A percentile compares a stretch with the other conserved stretches of the same genome.
These are phyloP conservation scores for Holacanthus passer DNA, from an alignment of 2,113 vertebrate species.

Conservation along the genomic window DNA sequence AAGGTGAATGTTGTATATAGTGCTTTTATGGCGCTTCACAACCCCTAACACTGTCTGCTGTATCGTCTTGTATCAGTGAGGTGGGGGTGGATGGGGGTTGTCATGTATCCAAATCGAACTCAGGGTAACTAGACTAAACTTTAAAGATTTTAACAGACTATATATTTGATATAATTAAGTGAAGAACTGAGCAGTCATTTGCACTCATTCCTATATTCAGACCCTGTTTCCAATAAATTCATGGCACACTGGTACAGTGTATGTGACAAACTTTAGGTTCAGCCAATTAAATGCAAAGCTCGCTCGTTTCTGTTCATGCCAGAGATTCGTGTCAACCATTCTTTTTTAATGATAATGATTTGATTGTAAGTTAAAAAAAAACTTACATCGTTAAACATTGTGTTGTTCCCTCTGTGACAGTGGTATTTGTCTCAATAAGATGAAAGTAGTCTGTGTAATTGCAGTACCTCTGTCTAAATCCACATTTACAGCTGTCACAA, in stretches of 20 bases:
- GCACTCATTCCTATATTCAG: conserved; percentile 29
- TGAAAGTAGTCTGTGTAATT: conserved; percentile 52
- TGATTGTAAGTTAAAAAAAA: conserved; percentile 38
- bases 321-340: conserved; percentile 51
- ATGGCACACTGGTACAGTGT: conserved; percentile 34
- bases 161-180: conserved; percentile 60
- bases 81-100: not conserved
- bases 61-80: conserved; percentile 10
- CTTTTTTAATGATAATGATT: conserved; percentile 71
- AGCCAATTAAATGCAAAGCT: conserved; percentile 67
- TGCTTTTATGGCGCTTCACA: conserved; percentile 5
- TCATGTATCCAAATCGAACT: not conserved
- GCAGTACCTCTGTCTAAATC: conserved; percentile 47
- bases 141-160: conserved; percentile 30
- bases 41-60: not conserved
- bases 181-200: conserved; percentile 36
- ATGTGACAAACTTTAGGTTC: conserved; percentile 57
- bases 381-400: conserved; percentile 27
- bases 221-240: conserved; percentile 30
- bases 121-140: conserved; percentile 34
- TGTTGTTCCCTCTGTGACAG: conserved; percentile 20
- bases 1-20: not conserved
- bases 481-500: conserved; percentile 53
- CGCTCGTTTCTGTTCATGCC: conserved; percentile 43
- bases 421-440: conserved; percentile 47